Percentiles rank a stretch among this genome's conserved stretches.
phyloP scores from a whole-genome alignment of 1,140 invertebrate genomes.

The Macrobrachium nipponense region DNA sequence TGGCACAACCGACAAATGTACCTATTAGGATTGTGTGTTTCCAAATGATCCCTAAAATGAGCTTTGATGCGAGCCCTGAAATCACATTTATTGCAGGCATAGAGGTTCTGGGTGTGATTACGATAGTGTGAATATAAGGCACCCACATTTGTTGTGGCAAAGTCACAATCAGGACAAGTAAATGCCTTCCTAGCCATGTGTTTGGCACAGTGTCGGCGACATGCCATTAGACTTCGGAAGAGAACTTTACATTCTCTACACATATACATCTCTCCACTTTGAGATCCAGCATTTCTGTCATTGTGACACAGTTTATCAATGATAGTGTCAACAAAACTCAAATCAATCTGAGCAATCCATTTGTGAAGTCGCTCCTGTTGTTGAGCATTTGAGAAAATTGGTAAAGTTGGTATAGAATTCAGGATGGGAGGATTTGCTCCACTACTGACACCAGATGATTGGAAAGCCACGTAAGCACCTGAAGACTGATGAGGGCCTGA shows the following conservation, averaged over 20 bases:
- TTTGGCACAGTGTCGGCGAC: constrained; percentile 27
- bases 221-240: constrained; percentile 4
- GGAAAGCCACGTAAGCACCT: neutral
- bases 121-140: constrained; percentile 29
- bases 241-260: constrained; percentile 34
- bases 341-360: constrained; percentile 34
- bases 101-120: constrained; percentile 37
- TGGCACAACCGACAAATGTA: constrained; percentile 29
- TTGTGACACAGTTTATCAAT: constrained; percentile 16
- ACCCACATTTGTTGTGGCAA: constrained; percentile 28
- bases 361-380: constrained; percentile 34
- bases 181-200: constrained; percentile 31
- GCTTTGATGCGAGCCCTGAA: constrained; percentile 34
- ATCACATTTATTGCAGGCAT: constrained; percentile 36
- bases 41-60: constrained; percentile 34
- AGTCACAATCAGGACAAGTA: constrained; percentile 35
- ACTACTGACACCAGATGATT: neutral
- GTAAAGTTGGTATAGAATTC: neutral
- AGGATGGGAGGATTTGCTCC: neutral
- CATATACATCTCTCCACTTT: neutral
- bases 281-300: neutral
- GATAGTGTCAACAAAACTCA: constrained; percentile 34
- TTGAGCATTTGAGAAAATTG: constrained; percentile 18
- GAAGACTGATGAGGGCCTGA: neutral
- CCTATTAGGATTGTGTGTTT: constrained; percentile 31